Base-by-base conservation (phyloP, 2,797 vertebrate species). In the Brachyrhaphis roseni region DNA sequence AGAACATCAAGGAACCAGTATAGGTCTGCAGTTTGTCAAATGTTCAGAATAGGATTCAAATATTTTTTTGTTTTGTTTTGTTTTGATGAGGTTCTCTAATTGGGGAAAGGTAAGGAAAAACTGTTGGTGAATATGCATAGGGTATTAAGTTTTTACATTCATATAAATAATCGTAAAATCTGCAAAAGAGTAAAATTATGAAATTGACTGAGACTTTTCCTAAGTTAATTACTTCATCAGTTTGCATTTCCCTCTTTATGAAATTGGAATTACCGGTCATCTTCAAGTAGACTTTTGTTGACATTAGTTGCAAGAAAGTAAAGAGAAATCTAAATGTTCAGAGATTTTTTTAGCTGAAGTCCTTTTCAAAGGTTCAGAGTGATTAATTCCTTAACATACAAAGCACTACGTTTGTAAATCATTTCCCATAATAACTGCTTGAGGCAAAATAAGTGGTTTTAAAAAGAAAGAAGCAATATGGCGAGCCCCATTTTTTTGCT, bases 1-100 rank as follows among this genome's bases (percentile, higher is more conserved):
- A 57, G 45, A 82, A 77, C 36, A 55, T 13, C 23, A 73, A 41
- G 1, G 55, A 64, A 72, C 55, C 81, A 80, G 4, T 55, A 66
- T 59, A 66, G 51, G 36, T 55, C 1, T 75, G 59, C 79, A 72
- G 43, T 6, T 8, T 12, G 31, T 51, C 23, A 72, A 11, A 31
- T 23, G 3, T 34, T 72, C 47, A 76, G 64, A 74, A 72, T n/a
- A 70, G 10, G 23, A 15, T 70, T 70, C 0, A 11, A 68, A 64
- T 64, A 36, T 20, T n/a, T 15, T 26, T 45, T 8, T 46, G 16
- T 26, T n/a, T n/a, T 39, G 18, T n/a, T 1, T 34, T 34, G 34
- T 34, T 64, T 20, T 36, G 64, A 45, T 70, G 26, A 12, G 23
- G 12, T 45, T 70, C 5, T n/a, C 23, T 15, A 70, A n/a, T 70